Evolutionary conservation across 2,113 vertebrate genomes (phyloP).

Genomic region (Zootoca vivipara): DNA sequence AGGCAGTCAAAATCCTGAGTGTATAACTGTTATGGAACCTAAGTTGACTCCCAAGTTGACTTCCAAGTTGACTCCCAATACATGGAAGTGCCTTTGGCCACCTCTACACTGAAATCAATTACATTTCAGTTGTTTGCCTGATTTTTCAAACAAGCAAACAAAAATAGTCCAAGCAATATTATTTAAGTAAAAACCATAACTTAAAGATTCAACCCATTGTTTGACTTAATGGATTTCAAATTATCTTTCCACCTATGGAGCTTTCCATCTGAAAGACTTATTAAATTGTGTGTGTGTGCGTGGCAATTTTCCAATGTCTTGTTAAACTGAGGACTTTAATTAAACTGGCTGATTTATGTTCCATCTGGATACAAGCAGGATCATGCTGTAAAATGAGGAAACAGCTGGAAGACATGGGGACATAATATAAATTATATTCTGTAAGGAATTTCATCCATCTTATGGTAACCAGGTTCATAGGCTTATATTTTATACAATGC

Average conservation of each 20-base stretch:
- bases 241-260: neutral
- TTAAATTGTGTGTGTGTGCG: neutral
- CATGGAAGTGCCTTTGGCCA: neutral
- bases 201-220: neutral
- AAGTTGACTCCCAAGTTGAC: neutral
- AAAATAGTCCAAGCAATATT: neutral
- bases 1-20: neutral
- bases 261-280: neutral
- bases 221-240: neutral
- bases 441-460: constrained; percentile 26
- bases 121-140: neutral
- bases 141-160: neutral
- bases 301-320: neutral
- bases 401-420: constrained; percentile 27
- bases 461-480: constrained; percentile 11
- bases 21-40: neutral
- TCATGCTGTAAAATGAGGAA: neutral
- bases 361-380: constrained; percentile 14
- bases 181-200: neutral
- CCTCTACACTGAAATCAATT: neutral
- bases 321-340: constrained; percentile 29
- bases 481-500: constrained; percentile 14
- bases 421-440: neutral
- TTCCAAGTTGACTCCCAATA: neutral
- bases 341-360: constrained; percentile 15